These are phyloP conservation scores for Prorops nasuta DNA, from an alignment of 1,140 invertebrate genomes.

Conservation along the genomic window DNA sequence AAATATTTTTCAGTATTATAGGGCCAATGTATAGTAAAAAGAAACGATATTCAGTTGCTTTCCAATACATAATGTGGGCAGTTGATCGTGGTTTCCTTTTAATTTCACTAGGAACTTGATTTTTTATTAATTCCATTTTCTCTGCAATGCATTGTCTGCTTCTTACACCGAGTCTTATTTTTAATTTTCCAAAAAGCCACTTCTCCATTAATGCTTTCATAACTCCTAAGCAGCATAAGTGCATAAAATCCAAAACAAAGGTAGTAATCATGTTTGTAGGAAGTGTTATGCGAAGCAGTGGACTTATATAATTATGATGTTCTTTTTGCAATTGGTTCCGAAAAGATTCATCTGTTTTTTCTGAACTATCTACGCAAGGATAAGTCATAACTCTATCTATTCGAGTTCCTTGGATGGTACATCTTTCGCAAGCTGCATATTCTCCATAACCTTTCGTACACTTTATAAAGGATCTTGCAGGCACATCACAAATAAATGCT, in stretches of 20 bases:
- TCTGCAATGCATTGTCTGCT: neutral
- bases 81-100: neutral
- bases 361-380: neutral
- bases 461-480: slow-evolving; percentile 15
- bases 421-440: slow-evolving; percentile 14
- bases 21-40: neutral
- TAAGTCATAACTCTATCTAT: slow-evolving; percentile 5
- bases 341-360: slow-evolving; percentile 1
- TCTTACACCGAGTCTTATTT: neutral
- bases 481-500: slow-evolving; percentile 18
- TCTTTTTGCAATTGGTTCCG: neutral
- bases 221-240: neutral
- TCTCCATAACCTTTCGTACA: slow-evolving; percentile 13
- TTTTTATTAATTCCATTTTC: neutral
- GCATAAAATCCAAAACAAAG: neutral
- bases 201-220: neutral
- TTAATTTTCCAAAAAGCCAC: neutral
- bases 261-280: neutral
- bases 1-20: neutral
- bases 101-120: neutral
- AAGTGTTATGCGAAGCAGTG: neutral
- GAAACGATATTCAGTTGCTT: neutral
- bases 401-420: slow-evolving; percentile 4
- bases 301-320: neutral
- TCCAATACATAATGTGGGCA: neutral